These are phyloP conservation scores for Lithophane socia DNA, from an alignment of 2,888 invertebrate genomes.

Conservation along the genomic window DNA sequence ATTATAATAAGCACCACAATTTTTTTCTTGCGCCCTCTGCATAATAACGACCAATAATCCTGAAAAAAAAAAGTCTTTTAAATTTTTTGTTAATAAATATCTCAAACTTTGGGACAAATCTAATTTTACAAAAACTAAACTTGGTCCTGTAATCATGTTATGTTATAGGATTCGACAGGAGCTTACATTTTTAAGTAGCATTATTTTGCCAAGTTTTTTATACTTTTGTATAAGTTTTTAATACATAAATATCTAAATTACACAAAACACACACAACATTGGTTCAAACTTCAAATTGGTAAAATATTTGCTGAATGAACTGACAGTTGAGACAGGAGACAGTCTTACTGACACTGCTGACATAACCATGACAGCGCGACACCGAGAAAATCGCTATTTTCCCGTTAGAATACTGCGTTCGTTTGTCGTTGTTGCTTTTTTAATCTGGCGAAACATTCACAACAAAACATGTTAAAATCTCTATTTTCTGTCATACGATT, in stretches of 20 bases:
- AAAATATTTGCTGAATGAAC: neutral
- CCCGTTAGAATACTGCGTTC: neutral
- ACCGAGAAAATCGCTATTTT: neutral
- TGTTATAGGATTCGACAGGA: too few relatives aligned
- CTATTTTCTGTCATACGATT: too few relatives aligned
- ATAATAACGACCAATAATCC: constrained; percentile 82
- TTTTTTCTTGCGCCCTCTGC: constrained; percentile 86
- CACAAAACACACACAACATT: constrained; percentile 25
- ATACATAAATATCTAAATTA: constrained; percentile 18
- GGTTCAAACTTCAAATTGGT: neutral
- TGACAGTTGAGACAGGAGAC: neutral
- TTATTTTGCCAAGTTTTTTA: constrained; percentile 23
- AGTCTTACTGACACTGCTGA: neutral
- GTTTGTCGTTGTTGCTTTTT: neutral
- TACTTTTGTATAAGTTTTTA: constrained; percentile 8
- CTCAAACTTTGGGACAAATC: neutral
- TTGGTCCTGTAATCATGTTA: neutral
- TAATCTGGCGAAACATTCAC: too few relatives aligned
- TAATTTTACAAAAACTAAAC: neutral
- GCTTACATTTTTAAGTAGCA: constrained; percentile 66
- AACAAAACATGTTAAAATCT: too few relatives aligned
- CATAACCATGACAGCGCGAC: neutral
- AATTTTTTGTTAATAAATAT: constrained; percentile 8
- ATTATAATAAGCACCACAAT: constrained; percentile 78
- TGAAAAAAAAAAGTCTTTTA: constrained; percentile 65